Evolutionary conservation across 1,140 invertebrate genomes (phyloP).

Genomic region (Drosophila ironensis): DNA sequence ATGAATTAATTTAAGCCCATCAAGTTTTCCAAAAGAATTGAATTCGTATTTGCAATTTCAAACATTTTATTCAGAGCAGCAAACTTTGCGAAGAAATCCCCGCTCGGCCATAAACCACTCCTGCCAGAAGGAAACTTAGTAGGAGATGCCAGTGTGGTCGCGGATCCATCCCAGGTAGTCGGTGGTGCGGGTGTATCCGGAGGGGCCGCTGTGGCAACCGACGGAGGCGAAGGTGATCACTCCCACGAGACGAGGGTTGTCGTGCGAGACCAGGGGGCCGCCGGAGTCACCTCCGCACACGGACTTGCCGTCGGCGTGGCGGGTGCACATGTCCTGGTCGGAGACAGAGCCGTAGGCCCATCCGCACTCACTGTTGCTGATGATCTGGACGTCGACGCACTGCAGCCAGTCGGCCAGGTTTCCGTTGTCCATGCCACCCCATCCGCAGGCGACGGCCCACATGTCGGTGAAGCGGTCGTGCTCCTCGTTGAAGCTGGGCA

Average conservation of each 20-base stretch:
- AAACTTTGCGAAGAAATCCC: background rate
- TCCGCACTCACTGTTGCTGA: constrained; percentile 18
- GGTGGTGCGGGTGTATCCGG: constrained; percentile 30
- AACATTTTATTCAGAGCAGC: background rate
- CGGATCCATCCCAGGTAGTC: constrained; percentile 33
- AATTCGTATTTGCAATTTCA: background rate
- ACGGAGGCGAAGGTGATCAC: constrained; percentile 9
- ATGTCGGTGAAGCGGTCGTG: constrained; percentile 25
- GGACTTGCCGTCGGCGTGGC: background rate
- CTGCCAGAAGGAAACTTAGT: background rate
- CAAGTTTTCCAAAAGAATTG: no score
- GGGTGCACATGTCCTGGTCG: constrained; percentile 22
- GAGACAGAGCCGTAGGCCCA: constrained; percentile 1
- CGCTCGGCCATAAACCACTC: background rate
- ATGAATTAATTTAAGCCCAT: no score
- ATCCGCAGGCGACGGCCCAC: constrained; percentile 43
- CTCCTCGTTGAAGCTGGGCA: constrained; percentile 26
- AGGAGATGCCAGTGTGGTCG: constrained; percentile 40
- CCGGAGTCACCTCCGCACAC: constrained; percentile 30
- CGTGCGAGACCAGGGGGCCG: constrained; percentile 32
- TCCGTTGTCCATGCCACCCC: constrained; percentile 37
- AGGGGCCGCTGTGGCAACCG: constrained; percentile 4
- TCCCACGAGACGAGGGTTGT: constrained; percentile 26
- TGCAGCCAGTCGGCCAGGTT: constrained; percentile 19
- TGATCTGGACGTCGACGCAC: constrained; percentile 26